These are phyloP conservation scores for Ochropleura leucogaster DNA, from an alignment of 2,888 invertebrate genomes.

Conservation along the genomic window DNA sequence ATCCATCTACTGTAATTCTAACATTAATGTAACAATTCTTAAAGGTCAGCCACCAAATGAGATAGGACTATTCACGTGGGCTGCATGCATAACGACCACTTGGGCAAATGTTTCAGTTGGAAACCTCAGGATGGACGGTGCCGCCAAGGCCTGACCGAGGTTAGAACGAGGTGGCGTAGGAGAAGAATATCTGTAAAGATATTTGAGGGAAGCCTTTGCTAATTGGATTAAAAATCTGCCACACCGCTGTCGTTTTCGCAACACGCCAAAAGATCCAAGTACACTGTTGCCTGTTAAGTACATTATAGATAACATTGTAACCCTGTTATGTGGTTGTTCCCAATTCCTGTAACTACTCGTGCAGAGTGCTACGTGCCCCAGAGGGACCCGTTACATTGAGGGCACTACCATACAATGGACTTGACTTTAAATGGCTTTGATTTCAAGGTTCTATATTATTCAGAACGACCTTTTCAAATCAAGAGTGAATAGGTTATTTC, in stretches of 20 bases:
- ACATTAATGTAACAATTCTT: too few relatives aligned
- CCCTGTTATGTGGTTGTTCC: background rate
- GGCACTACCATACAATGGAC: background rate
- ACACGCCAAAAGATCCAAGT: background rate
- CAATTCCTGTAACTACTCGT: background rate
- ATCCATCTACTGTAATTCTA: background rate
- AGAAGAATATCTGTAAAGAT: too few relatives aligned
- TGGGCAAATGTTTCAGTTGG: too few relatives aligned
- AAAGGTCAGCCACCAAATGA: too few relatives aligned
- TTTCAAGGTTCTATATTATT: background rate
- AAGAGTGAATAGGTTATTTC: too few relatives aligned
- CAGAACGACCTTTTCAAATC: background rate
- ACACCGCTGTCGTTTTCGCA: background rate
- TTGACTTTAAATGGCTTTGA: background rate
- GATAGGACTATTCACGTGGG: too few relatives aligned
- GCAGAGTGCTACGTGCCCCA: background rate
- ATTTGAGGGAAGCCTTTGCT: too few relatives aligned
- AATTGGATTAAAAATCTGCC: too few relatives aligned
- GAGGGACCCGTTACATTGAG: conserved; percentile 3
- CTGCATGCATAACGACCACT: too few relatives aligned
- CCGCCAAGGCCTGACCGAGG: too few relatives aligned
- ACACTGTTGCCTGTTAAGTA: background rate
- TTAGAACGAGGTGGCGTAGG: too few relatives aligned
- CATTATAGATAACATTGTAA: background rate
- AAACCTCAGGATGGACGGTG: too few relatives aligned